A percentile compares a stretch with the other conserved stretches of the same genome.
phyloP scores from a whole-genome alignment of 2,113 vertebrate species.

The Bubalus kerabau region DNA sequence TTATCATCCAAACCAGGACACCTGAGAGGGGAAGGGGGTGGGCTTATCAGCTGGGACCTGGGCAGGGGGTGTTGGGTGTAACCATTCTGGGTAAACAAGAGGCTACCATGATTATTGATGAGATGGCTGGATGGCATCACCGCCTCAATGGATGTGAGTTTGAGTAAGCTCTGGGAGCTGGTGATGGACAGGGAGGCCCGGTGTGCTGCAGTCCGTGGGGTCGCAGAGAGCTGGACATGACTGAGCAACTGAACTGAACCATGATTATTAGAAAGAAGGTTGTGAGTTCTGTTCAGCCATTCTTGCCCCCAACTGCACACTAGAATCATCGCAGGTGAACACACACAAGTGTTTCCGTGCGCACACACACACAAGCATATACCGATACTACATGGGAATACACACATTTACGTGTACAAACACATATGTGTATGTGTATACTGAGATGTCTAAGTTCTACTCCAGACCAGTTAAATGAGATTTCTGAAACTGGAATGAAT shows the following conservation, averaged over 20 bases:
- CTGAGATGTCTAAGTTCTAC: neutral
- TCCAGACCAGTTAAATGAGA: neutral
- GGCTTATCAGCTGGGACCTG: too few relatives aligned
- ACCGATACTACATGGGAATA: neutral
- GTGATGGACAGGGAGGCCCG: neutral
- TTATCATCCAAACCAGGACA: neutral
- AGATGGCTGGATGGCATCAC: neutral
- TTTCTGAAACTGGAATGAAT: neutral
- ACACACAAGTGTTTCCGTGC: neutral
- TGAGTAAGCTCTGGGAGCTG: neutral
- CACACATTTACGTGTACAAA: neutral
- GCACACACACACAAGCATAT: neutral
- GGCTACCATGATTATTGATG: fast-evolving
- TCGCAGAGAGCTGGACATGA: fast-evolving
- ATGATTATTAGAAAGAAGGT: neutral
- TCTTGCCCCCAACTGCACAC: neutral
- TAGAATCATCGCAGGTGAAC: fast-evolving
- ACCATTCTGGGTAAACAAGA: fast-evolving
- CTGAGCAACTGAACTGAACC: neutral
- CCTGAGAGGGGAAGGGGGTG: neutral
- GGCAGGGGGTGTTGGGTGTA: fast-evolving
- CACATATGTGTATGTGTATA: fast-evolving
- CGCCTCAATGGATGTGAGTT: fast-evolving
- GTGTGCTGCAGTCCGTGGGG: neutral
- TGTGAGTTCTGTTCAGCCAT: neutral